phyloP scores from a whole-genome alignment of 2,113 vertebrate species.

The Dasyornis broadbenti region DNA sequence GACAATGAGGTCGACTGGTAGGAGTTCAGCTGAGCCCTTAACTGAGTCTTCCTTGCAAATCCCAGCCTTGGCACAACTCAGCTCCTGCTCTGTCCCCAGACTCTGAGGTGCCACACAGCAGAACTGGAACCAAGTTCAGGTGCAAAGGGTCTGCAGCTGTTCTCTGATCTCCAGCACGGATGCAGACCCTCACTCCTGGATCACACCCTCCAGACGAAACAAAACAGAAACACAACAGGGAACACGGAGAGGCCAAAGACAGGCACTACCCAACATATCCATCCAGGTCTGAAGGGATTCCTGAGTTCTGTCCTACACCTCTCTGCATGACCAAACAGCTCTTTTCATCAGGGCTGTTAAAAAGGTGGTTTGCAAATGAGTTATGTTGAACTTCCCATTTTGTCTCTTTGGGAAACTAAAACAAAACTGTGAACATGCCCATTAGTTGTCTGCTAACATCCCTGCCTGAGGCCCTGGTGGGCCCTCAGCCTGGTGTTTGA shows the following conservation, averaged over 20 bases:
- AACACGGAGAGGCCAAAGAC: neutral
- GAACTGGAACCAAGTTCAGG: neutral
- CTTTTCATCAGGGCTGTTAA: neutral
- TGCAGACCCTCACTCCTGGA: neutral
- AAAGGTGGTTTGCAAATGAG: neutral
- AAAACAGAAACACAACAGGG: neutral
- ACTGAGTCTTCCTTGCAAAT: neutral
- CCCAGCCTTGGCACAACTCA: neutral
- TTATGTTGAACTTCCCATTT: neutral
- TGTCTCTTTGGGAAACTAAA: neutral
- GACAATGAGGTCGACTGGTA: neutral
- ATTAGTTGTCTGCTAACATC: neutral
- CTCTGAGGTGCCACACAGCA: neutral
- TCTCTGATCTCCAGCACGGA: neutral
- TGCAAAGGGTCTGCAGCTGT: neutral
- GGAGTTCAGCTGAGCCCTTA: neutral
- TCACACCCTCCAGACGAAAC: neutral
- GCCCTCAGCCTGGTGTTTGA: conserved; percentile 19
- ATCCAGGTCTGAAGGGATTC: neutral
- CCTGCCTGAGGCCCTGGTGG: neutral
- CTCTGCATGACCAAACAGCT: neutral
- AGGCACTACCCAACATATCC: neutral
- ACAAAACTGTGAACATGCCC: neutral
- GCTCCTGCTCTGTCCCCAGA: neutral
- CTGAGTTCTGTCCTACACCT: neutral